phyloP scores from a whole-genome alignment of 2,113 vertebrate genomes.

The Vidua macroura region DNA sequence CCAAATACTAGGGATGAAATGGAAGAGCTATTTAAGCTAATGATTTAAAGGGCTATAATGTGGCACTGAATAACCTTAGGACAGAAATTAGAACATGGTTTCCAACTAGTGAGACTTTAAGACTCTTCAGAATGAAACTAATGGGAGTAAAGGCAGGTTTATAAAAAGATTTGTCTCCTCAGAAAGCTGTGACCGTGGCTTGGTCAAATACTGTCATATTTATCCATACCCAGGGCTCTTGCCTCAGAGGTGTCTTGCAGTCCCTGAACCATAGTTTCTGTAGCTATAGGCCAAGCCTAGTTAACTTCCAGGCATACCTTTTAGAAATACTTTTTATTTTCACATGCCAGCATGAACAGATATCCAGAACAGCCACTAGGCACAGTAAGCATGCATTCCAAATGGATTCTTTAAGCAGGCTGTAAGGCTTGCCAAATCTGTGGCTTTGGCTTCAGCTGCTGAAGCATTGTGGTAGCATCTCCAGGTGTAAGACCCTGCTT shows the following conservation, averaged over 20 bases:
- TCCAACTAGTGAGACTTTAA: background rate
- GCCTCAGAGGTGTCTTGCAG: background rate
- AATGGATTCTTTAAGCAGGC: background rate
- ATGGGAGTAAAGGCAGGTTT: background rate
- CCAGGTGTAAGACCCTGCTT: background rate
- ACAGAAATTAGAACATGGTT: background rate
- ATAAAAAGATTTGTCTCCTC: background rate
- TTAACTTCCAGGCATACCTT: background rate
- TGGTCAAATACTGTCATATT: background rate
- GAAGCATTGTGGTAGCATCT: background rate
- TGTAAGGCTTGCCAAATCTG: background rate
- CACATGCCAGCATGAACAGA: background rate
- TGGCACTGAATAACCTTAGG: constrained; percentile 3
- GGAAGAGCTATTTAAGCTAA: constrained; percentile 33
- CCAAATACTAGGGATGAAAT: constrained; percentile 36
- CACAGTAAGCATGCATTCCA: background rate
- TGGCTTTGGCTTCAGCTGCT: background rate
- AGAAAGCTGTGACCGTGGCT: background rate
- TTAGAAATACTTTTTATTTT: background rate
- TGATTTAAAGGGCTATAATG: background rate
- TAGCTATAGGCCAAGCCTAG: background rate
- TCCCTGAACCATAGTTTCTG: background rate
- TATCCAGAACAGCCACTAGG: background rate
- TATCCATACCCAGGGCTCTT: background rate
- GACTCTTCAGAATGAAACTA: background rate